A percentile compares a stretch with the other conserved stretches of the same genome.
Conservation (phyloP, 1,140 invertebrate genomes). For the Homalodisca vitripennis region DNA sequence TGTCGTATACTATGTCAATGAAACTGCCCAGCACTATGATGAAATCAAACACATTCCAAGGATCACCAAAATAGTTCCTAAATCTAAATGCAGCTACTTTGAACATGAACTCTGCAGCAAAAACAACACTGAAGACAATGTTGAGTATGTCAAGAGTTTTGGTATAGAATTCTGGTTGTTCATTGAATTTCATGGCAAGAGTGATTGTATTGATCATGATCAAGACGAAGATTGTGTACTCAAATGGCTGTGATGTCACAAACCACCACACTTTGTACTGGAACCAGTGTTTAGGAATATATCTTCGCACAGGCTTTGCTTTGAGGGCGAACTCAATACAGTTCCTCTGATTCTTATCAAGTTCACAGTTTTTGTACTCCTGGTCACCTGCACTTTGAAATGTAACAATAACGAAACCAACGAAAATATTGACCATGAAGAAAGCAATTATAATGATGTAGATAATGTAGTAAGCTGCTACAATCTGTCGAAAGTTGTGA, state of each 20-base stretch:
- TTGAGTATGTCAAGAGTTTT: slow-evolving; percentile 90
- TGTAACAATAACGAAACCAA: slow-evolving; percentile 99
- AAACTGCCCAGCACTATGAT: slow-evolving; percentile 99
- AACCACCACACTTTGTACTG: slow-evolving; percentile 99
- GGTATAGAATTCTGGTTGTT: slow-evolving; percentile 81
- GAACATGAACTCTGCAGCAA: slow-evolving; percentile 97
- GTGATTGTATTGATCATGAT: slow-evolving; percentile 99
- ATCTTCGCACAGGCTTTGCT: slow-evolving; percentile 94
- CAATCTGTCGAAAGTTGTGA: slow-evolving; percentile 95
- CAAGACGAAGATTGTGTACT: slow-evolving; percentile 97
- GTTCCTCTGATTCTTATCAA: slow-evolving; percentile 99
- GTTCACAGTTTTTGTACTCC: slow-evolving; percentile 99
- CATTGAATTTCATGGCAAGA: slow-evolving; percentile 97
- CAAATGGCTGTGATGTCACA: slow-evolving; percentile 98
- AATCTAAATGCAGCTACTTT: slow-evolving; percentile 99
- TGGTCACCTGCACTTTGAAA: slow-evolving; percentile 99
- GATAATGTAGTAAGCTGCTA: slow-evolving; percentile 98
- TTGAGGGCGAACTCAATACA: slow-evolving; percentile 99
- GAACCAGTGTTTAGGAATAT: slow-evolving; percentile 97
- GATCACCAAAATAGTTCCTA: slow-evolving; percentile 99
- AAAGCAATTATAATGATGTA: slow-evolving; percentile 99
- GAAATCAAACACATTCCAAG: slow-evolving; percentile 99
- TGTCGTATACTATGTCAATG: slow-evolving; percentile 97
- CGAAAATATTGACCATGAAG: slow-evolving; percentile 99
- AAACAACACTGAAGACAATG: slow-evolving; percentile 97